A percentile compares a stretch with the other conserved stretches of the same genome.
Evolutionary conservation across 2,113 vertebrate species (phyloP).

Genomic region (Thamnaconus septentrionalis): DNA sequence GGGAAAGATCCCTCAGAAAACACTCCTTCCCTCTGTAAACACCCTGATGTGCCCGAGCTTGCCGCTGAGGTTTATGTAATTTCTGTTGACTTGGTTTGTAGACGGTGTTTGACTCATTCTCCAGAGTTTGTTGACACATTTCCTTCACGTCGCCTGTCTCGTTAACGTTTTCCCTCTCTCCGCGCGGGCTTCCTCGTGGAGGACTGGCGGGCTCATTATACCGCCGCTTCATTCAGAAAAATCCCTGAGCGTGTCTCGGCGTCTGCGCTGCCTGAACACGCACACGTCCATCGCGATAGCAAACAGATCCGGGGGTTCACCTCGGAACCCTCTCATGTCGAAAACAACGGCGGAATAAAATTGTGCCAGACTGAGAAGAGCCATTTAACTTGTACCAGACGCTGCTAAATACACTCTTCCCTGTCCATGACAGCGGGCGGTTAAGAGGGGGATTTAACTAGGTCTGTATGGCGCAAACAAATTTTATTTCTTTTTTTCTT

Average conservation of each 20-base stretch:
- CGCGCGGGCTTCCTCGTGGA: conserved; percentile 30
- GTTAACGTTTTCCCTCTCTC: conserved; percentile 13
- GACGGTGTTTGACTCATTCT: conserved; percentile 37
- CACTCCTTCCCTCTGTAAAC: conserved; percentile 26
- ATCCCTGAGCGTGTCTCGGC: conserved; percentile 14
- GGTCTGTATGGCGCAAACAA: conserved; percentile 52
- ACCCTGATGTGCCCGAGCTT: conserved; percentile 20
- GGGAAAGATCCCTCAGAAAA: too few species aligned
- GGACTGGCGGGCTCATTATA: conserved; percentile 31
- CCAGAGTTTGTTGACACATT: conserved; percentile 5
- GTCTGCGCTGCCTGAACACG: conserved; percentile 18
- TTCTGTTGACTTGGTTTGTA: conserved; percentile 3
- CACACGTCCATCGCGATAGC: conserved; percentile 28
- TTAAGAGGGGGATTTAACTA: conserved; percentile 65
- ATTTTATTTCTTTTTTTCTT: conserved; percentile 60
- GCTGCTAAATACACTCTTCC: conserved; percentile 58
- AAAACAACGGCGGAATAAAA: conserved; percentile 38
- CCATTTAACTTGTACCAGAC: conserved; percentile 67
- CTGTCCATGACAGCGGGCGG: conserved; percentile 60
- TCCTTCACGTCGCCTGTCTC: conserved; percentile 6
- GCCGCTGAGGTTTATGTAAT: conserved; percentile 19
- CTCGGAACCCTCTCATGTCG: conserved; percentile 24
- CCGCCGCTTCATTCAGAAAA: conserved; percentile 56
- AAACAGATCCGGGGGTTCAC: conserved; percentile 46
- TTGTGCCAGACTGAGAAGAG: conserved; percentile 61